These are phyloP conservation scores for Folsomia manolachei DNA, from an alignment of 2,888 invertebrate genomes.

Conservation along the genomic window DNA sequence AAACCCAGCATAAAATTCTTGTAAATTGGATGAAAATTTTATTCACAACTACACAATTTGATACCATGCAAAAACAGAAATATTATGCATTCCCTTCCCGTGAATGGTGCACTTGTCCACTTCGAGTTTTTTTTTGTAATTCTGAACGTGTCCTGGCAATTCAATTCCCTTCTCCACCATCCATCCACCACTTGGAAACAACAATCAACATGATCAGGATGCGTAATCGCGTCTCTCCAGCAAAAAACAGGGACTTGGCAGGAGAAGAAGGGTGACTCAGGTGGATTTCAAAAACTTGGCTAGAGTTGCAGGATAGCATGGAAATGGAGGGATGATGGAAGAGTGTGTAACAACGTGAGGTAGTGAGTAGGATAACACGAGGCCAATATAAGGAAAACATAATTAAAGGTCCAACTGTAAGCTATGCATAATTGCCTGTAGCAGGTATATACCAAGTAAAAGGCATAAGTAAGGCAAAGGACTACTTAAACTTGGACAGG, in stretches of 20 bases:
- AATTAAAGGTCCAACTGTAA: conserved; percentile 3
- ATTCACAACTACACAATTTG: too few relatives aligned
- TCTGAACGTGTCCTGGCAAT: not conserved
- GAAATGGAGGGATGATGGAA: too few relatives aligned
- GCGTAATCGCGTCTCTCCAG: conserved; percentile 11
- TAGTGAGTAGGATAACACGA: not conserved
- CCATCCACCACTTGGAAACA: not conserved
- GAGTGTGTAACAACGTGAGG: not conserved
- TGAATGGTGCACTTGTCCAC: too few relatives aligned
- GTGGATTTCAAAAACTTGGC: conserved; percentile 3
- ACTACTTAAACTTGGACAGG: conserved; percentile 1
- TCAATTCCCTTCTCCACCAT: not conserved
- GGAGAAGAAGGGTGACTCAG: conserved; percentile 14
- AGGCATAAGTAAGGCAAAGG: not conserved
- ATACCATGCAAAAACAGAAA: too few relatives aligned
- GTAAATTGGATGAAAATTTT: too few relatives aligned
- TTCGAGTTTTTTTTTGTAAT: too few relatives aligned
- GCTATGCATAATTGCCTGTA: too few relatives aligned
- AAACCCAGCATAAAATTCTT: too few relatives aligned
- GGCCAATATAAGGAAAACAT: not conserved
- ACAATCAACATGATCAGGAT: too few relatives aligned
- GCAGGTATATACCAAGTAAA: too few relatives aligned
- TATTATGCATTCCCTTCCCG: too few relatives aligned
- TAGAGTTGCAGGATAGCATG: too few relatives aligned
- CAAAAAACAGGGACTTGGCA: conserved; percentile 6